Evolutionary conservation across 2,888 invertebrate species (phyloP), one percentile per base, ranked within the genome.

Genomic region (Ochropacha duplaris): DNA sequence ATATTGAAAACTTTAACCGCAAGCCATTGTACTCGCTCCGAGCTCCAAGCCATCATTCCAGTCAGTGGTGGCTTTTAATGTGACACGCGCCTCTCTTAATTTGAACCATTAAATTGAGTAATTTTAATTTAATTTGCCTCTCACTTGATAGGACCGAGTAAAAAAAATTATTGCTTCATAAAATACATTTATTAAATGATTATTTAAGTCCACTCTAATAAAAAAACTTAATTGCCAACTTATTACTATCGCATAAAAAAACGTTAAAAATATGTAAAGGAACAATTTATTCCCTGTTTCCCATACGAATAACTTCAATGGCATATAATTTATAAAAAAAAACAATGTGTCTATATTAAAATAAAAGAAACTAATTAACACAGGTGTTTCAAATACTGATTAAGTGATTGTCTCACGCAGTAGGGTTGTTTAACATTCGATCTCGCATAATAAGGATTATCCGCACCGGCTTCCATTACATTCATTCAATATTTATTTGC

Each of bases 1-100:
- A 92, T 90, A 92, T 92, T 92, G 92, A 90, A 92, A 90, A 89
- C 76, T 90, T 89, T 81, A 87, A 90, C 90, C 90, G 81, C 88
- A 66, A 64, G 63, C 61, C 62, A 76, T 84, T 81, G 80, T 75
- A 62, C 61, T 56, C 71, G 74, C 72, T 64, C 59, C 62, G 59
- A 60, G 74, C 72, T 64, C 59, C 62, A 59, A 60, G 69, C 69
- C 62, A 69, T 65, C 67, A 68, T 71, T 65, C 67, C 68, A 59
- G 59, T 62, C 69, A 65, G 63, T 57, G 62, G 73, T 66, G 71
- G 74, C 78, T 76, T 83, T 81, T 84, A 86, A 83, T 83, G 76
- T 64, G 86, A 83, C 91, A 90, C 90, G 90, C 81, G 91, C 68
- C 88, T 74, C 67, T 85, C 88, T 88, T 89, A 84, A 88, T 88